Percentiles rank a stretch among this genome's conserved stretches.
phyloP scores from a whole-genome alignment of 2,888 invertebrate species.

The Lepidocyrtinus sp. region DNA sequence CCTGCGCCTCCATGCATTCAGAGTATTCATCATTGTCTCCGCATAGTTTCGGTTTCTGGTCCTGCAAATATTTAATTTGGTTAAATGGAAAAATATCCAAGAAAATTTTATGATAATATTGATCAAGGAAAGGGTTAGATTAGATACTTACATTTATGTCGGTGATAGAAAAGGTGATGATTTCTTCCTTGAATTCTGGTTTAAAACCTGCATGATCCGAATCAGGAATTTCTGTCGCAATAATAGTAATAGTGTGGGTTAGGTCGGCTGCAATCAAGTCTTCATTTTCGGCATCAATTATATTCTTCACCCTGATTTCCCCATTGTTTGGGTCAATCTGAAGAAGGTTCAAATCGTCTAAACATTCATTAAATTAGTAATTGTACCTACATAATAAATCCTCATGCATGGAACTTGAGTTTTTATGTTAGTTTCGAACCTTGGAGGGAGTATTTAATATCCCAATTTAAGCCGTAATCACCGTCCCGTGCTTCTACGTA shows the following conservation, averaged over 20 bases:
- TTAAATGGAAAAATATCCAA: too few relatives aligned
- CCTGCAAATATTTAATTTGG: slow-evolving; percentile 10
- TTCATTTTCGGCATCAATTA: slow-evolving; percentile 42
- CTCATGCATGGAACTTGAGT: slow-evolving; percentile 6
- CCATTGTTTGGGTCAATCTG: slow-evolving; percentile 23
- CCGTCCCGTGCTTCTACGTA: slow-evolving; percentile 41
- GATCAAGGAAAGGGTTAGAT: not conserved
- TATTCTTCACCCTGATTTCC: not conserved
- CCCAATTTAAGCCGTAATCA: slow-evolving; percentile 40
- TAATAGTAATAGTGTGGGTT: not conserved
- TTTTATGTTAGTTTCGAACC: not conserved
- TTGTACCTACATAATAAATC: too few relatives aligned
- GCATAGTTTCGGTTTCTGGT: slow-evolving; percentile 27
- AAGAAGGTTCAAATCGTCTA: slow-evolving; percentile 11
- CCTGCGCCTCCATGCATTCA: not conserved
- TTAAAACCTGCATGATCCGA: not conserved
- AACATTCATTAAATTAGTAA: not conserved
- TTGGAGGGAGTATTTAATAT: slow-evolving; percentile 27
- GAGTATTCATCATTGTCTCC: not conserved
- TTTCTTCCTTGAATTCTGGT: not conserved
- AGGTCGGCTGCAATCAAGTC: not conserved
- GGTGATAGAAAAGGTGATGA: slow-evolving; percentile 11
- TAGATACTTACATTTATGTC: slow-evolving; percentile 41
- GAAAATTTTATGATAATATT: too few relatives aligned
- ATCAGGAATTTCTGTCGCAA: slow-evolving; percentile 30